Conservation (phyloP, 2,113 vertebrate genomes). For the Rostratula benghalensis region DNA sequence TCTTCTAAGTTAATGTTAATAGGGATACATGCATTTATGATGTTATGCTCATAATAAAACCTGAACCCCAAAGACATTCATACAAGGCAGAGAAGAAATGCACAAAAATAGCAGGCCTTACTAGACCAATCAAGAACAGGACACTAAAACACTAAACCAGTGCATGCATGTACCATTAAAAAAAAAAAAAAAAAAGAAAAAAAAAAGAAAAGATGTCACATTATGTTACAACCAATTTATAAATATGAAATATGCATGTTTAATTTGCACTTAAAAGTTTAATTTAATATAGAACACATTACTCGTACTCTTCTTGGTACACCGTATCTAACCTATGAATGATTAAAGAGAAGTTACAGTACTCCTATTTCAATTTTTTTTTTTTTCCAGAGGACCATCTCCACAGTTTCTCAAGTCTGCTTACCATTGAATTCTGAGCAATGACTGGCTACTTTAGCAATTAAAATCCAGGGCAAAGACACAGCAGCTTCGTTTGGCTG, state of each 20-base stretch:
- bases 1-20: background rate
- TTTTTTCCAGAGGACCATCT: constrained; percentile 84
- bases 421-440: constrained; percentile 98
- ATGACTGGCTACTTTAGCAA: constrained; percentile 99
- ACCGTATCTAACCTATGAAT: constrained; percentile 84
- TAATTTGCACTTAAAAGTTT: constrained; percentile 91
- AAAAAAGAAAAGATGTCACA: constrained; percentile 75
- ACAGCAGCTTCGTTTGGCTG: constrained; percentile 98
- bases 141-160: constrained; percentile 59
- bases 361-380: constrained; percentile 82
- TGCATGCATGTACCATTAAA: constrained; percentile 37
- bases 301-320: constrained; percentile 82
- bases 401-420: constrained; percentile 82
- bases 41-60: constrained; percentile 21
- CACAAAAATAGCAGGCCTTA: constrained; percentile 25
- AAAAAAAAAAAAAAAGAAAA: constrained; percentile 58
- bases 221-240: constrained; percentile 84
- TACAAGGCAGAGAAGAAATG: background rate
- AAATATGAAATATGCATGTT: constrained; percentile 89
- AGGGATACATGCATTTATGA: constrained; percentile 3
- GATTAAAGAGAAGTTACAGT: constrained; percentile 90
- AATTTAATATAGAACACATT: constrained; percentile 86
- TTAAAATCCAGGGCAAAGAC: constrained; percentile 99
- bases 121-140: constrained; percentile 63
- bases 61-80: constrained; percentile 36